A percentile compares a stretch with the other conserved stretches of the same genome.
phyloP scores from a whole-genome alignment of 2,113 vertebrate species.

The Aptenodytes patagonicus region DNA sequence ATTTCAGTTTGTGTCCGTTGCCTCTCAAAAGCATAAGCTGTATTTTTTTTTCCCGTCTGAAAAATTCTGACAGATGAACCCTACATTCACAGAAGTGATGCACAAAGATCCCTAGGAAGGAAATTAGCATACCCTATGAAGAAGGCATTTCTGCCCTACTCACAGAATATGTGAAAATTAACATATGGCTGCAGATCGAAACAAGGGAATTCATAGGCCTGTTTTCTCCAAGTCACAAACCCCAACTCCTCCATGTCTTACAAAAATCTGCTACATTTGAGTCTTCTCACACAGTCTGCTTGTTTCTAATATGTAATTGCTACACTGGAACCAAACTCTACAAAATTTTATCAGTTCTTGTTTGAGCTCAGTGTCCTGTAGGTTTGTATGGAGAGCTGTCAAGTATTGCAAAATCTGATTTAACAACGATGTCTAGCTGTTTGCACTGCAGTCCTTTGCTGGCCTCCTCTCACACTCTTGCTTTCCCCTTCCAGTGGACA shows the following conservation, averaged over 20 bases:
- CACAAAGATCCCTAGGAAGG: background rate
- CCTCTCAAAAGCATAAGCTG: background rate
- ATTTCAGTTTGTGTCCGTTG: background rate
- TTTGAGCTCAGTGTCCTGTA: background rate
- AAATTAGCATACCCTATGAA: background rate
- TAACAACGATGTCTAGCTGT: background rate
- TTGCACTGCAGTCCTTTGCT: background rate
- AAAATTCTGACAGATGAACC: background rate
- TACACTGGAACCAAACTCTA: background rate
- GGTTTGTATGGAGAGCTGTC: background rate
- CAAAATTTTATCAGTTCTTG: background rate
- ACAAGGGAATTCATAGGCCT: background rate
- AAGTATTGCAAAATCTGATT: background rate
- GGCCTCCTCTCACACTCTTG: background rate
- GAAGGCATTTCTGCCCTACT: background rate
- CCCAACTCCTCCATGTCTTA: background rate
- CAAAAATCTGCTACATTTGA: background rate
- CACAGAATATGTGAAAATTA: background rate
- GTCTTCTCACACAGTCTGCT: background rate
- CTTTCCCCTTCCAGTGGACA: background rate
- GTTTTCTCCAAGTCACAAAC: background rate
- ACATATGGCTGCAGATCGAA: background rate
- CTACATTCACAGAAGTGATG: background rate
- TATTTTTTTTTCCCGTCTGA: background rate
- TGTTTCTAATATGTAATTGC: background rate